Conservation (phyloP, 1,140 invertebrate species). For the Calephelis virginiensis region DNA sequence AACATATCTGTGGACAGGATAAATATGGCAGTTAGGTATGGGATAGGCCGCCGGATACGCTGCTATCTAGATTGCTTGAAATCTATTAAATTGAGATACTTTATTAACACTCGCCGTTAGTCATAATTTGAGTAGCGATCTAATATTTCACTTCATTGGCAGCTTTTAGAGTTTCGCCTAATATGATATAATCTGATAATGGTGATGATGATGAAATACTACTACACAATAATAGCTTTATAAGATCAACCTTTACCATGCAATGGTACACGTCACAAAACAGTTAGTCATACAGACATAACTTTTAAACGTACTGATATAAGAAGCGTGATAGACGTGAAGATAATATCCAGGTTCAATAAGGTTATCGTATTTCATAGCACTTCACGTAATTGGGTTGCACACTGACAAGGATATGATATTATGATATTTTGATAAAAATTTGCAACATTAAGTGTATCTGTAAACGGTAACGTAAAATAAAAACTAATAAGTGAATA, state of each 20-base stretch:
- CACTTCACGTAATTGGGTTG: constrained; percentile 30
- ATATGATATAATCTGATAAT: neutral
- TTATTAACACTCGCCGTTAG: too few relatives aligned
- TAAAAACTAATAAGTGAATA: too few relatives aligned
- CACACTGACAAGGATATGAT: constrained; percentile 19
- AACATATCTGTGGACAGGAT: too few relatives aligned
- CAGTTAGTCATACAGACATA: constrained; percentile 16
- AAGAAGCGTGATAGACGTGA: constrained; percentile 38
- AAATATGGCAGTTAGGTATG: too few relatives aligned
- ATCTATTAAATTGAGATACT: too few relatives aligned
- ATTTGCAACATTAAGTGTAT: neutral
- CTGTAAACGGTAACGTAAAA: too few relatives aligned
- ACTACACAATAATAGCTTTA: neutral
- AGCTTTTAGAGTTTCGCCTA: too few relatives aligned
- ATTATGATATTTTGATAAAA: constrained; percentile 17
- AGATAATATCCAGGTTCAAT: constrained; percentile 38
- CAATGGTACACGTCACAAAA: neutral
- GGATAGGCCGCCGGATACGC: too few relatives aligned
- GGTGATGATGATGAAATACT: constrained; percentile 2
- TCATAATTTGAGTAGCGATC: too few relatives aligned
- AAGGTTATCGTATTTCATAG: constrained; percentile 37
- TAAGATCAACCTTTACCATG: neutral
- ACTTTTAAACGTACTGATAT: constrained; percentile 14
- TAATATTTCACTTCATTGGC: too few relatives aligned
- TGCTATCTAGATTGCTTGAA: too few relatives aligned